phyloP scores from a whole-genome alignment of 2,888 invertebrate species.

The Tetramorium bicarinatum region DNA sequence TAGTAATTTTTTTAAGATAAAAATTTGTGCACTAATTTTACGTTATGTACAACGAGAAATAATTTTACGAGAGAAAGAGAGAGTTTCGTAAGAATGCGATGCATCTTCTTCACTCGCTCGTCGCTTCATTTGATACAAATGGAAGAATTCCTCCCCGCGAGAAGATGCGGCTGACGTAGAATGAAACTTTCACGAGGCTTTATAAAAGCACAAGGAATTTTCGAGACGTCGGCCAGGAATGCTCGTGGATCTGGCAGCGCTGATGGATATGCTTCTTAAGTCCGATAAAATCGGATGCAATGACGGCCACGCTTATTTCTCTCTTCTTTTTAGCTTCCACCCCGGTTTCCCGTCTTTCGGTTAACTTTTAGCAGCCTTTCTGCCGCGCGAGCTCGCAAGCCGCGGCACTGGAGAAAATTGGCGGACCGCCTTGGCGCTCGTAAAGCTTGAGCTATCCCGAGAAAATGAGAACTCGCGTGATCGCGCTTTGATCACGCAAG shows the following conservation, averaged over 20 bases:
- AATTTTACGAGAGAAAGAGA: neutral
- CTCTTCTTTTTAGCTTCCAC: conserved; percentile 5
- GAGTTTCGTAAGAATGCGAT: conserved; percentile 17
- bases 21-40: neutral
- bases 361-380: conserved; percentile 36
- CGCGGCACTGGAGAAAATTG: conserved; percentile 51
- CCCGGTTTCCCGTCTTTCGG: conserved; percentile 8
- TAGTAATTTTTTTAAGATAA: neutral
- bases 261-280: conserved; percentile 46
- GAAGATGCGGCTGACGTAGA: conserved; percentile 27
- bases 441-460: conserved; percentile 45
- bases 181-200: conserved; percentile 51
- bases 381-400: neutral
- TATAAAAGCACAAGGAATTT: conserved; percentile 36
- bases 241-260: conserved; percentile 22
- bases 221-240: conserved; percentile 38
- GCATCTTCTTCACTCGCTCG: conserved; percentile 22
- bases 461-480: conserved; percentile 64
- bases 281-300: conserved; percentile 50
- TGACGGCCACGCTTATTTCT: conserved; percentile 43
- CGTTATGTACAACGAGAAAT: neutral
- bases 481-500: conserved; percentile 64
- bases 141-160: conserved; percentile 12
- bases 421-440: conserved; percentile 45
- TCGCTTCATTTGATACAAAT: conserved; percentile 51